Percentiles rank a stretch among this genome's conserved stretches.
phyloP scores from a whole-genome alignment of 2,888 invertebrate species.

The Diogma glabrata region DNA sequence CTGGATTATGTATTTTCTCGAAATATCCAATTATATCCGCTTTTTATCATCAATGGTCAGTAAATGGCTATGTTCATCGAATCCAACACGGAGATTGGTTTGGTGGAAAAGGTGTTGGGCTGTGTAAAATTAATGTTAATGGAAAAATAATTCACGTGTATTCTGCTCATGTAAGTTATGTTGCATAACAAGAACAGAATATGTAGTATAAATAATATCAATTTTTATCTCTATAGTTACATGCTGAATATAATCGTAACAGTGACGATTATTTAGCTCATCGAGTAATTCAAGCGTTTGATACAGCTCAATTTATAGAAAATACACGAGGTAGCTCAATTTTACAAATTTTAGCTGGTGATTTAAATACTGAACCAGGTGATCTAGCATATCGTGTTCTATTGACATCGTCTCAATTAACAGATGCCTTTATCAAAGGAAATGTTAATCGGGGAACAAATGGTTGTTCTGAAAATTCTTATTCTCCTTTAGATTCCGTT shows the following conservation, averaged over 20 bases:
- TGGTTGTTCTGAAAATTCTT: conserved; percentile 71
- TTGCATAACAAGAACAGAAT: neutral
- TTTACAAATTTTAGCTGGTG: conserved; percentile 80
- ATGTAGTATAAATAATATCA: neutral
- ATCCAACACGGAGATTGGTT: conserved; percentile 98
- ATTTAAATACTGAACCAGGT: conserved; percentile 83
- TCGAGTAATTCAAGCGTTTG: conserved; percentile 84
- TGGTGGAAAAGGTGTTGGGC: conserved; percentile 89
- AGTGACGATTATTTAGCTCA: conserved; percentile 88
- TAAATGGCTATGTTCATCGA: conserved; percentile 96
- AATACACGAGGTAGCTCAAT: conserved; percentile 70
- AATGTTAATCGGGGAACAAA: conserved; percentile 51
- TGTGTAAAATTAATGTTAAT: conserved; percentile 60
- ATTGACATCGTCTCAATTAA: conserved; percentile 43
- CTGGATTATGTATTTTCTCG: conserved; percentile 80
- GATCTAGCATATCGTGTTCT: conserved; percentile 66
- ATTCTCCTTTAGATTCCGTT: conserved; percentile 46
- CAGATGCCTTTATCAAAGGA: conserved; percentile 36
- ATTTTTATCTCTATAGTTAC: conserved; percentile 47
- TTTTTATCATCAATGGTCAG: conserved; percentile 83
- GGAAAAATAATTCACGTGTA: conserved; percentile 70
- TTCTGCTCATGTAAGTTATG: conserved; percentile 74
- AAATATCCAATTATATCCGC: conserved; percentile 73
- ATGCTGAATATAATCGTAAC: conserved; percentile 81
- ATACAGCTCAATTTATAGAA: conserved; percentile 87